Percentiles rank a stretch among this genome's conserved stretches.
phyloP scores from a whole-genome alignment of 2,888 invertebrate genomes.

The Microdon myrmicae region DNA sequence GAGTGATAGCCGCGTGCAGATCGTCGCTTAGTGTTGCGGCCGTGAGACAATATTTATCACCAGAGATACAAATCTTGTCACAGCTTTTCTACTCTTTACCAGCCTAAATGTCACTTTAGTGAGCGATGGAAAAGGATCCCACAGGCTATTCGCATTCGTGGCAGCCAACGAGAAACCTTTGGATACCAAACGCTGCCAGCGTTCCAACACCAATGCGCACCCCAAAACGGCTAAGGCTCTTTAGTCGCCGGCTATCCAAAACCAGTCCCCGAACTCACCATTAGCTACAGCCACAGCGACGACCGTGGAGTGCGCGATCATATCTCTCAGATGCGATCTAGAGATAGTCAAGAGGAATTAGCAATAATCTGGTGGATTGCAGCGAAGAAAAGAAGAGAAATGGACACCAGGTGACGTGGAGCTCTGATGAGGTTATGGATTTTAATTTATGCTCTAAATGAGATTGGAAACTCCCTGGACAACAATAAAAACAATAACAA shows the following conservation, averaged over 20 bases:
- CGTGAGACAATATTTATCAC: conserved; percentile 39
- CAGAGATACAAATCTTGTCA: conserved; percentile 42
- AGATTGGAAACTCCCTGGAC: conserved; percentile 44
- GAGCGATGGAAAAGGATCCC: conserved; percentile 1
- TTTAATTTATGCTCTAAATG: conserved; percentile 39
- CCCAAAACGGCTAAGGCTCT: too few species aligned
- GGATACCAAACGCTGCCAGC: conserved; percentile 10
- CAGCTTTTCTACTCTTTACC: conserved; percentile 21
- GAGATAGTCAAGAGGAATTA: conserved; percentile 38
- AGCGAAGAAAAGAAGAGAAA: conserved; percentile 38
- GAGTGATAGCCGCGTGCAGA: conserved; percentile 11
- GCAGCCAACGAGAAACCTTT: not conserved
- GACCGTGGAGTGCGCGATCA: conserved; percentile 13
- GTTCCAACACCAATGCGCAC: too few species aligned
- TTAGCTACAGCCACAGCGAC: conserved; percentile 1
- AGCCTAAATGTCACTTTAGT: not conserved
- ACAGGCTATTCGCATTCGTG: not conserved
- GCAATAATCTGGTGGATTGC: conserved; percentile 31
- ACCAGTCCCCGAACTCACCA: too few species aligned
- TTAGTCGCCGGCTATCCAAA: too few species aligned
- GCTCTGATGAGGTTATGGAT: conserved; percentile 22
- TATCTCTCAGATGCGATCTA: conserved; percentile 39
- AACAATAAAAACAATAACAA: too few species aligned
- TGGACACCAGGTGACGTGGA: conserved; percentile 43
- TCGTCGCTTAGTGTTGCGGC: conserved; percentile 5